Base-by-base conservation (phyloP, 2,888 invertebrate genomes). In the Iselma pallidipennis region DNA sequence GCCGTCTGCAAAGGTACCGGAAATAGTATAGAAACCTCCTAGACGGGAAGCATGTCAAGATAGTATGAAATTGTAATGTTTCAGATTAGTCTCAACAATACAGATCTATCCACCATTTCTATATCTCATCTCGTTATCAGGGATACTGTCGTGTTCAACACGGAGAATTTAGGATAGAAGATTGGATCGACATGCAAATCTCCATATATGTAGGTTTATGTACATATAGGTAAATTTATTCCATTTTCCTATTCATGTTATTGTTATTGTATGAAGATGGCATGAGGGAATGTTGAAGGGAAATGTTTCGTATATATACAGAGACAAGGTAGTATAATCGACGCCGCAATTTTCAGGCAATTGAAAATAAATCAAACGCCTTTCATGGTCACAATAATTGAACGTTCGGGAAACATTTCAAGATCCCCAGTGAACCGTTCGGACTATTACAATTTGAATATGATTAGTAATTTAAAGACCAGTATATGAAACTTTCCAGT, bases 21-120 rank as follows among this genome's bases (percentile, higher is more conserved):
- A 59, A 61, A 59, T 52, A 63, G 56, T 56, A 49, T 48, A 55
- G 55, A 59, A 29, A 19, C 37, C 5, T 14, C 31, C 37, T 33
- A 49, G 51, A 55, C 51, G 55, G 58, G 58, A 58, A 62, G 58
- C 55, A 58, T 42, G 58, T 54, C 33, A 7, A 49, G 52, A 61
- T 54, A 57, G 23, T 49, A 48, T 49, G 28, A 23, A 54, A 61
- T 54, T 57, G 37, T 49, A 48, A 51, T 49, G 50, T 49, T 55
- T 51, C 54, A 54, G 45, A 61, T 61, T 48, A 33, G 49, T 61
- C 37, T 16, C 9, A 37, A 37, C 16, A 37, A 37, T 19, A 52
- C 28, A 10, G 16, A 7, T 49, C 55, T 56, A 54, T 60, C 53
- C 50, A 29, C 31, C 54, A 49, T 51, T 37, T 5, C 5, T 4